Evolutionary conservation across 1,140 invertebrate species (phyloP).

Genomic region (Penaeus indicus): DNA sequence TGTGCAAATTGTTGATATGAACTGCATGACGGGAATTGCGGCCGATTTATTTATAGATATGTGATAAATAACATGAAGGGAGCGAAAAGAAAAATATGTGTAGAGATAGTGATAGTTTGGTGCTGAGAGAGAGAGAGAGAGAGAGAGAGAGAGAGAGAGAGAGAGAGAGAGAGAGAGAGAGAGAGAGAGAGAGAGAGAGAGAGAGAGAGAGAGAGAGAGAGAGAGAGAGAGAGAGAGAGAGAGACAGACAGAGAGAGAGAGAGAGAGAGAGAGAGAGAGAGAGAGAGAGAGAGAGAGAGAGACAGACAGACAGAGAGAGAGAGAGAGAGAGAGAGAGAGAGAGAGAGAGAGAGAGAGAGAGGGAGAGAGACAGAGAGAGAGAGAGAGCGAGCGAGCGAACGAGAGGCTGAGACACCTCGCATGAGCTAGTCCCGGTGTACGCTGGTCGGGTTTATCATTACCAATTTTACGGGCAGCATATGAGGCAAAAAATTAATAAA

Average conservation of each 20-base stretch:
- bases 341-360: neutral
- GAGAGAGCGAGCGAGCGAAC: conserved; percentile 33
- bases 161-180: neutral
- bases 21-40: too few species aligned
- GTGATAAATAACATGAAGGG: neutral
- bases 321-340: conserved; percentile 38
- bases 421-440: conserved; percentile 38
- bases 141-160: too few species aligned
- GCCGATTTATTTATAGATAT: too few species aligned
- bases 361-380: conserved; percentile 37
- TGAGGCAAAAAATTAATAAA: conserved; percentile 63
- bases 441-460: conserved; percentile 53
- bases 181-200: conserved; percentile 9
- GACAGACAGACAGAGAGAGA: neutral
- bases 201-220: neutral
- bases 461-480: conserved; percentile 62
- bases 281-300: conserved; percentile 19
- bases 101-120: neutral
- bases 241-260: neutral
- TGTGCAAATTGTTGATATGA: too few species aligned
- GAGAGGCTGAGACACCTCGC: conserved; percentile 33
- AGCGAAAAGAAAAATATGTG: conserved; percentile 1
- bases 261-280: neutral
- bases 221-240: conserved; percentile 4
- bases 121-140: neutral